Conservation (phyloP, 2,797 vertebrate species). For the Tinamus major region DNA sequence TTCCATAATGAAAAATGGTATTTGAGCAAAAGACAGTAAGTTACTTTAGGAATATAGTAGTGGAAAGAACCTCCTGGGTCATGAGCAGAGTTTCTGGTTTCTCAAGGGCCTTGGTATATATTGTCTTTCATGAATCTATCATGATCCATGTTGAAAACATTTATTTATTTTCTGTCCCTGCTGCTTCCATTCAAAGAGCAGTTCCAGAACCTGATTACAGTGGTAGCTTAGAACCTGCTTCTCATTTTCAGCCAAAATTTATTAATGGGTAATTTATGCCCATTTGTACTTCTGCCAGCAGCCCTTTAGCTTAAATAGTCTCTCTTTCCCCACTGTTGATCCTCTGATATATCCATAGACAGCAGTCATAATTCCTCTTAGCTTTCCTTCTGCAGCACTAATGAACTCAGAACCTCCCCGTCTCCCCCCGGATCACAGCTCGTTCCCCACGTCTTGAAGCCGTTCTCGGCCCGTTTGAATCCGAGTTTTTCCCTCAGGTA, state of each 20-base stretch:
- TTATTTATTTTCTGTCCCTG: conserved; percentile 39
- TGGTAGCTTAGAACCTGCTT: conserved; percentile 49
- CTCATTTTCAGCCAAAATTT: conserved; percentile 54
- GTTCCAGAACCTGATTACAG: conserved; percentile 48
- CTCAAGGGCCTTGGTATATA: neutral
- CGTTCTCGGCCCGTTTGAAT: neutral
- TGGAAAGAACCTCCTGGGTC: neutral
- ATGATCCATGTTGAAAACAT: conserved; percentile 19
- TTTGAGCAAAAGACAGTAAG: neutral
- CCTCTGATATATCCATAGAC: conserved; percentile 40
- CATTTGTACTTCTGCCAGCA: conserved; percentile 66
- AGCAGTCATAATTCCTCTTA: conserved; percentile 41
- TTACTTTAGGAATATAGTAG: neutral
- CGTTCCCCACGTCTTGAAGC: neutral
- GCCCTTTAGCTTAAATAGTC: conserved; percentile 55
- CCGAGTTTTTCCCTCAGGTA: neutral
- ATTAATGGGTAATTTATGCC: conserved; percentile 66
- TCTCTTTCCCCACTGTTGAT: conserved; percentile 22
- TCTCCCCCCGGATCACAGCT: neutral
- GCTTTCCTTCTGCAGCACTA: conserved; percentile 22
- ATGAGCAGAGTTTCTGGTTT: neutral
- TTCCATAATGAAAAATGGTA: neutral
- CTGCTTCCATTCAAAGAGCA: conserved; percentile 22
- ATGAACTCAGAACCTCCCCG: neutral
- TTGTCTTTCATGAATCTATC: neutral